Evolutionary conservation across 2,888 invertebrate genomes (phyloP), one percentile per base, ranked within the genome.

Genomic region (Tiphia femorata): DNA sequence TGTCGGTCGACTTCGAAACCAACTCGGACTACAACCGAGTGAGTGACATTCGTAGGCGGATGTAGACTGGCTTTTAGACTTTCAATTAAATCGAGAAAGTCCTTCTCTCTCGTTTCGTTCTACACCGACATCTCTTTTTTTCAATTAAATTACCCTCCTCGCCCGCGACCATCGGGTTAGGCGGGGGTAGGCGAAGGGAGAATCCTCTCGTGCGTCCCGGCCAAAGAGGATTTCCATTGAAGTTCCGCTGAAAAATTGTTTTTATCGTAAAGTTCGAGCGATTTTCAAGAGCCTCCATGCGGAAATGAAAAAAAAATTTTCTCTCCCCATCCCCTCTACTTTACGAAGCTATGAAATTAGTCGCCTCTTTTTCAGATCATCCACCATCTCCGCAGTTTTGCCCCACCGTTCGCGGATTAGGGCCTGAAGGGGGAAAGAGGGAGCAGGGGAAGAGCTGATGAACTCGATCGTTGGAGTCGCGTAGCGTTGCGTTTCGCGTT

Each of bases 21-120:
- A 12, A 23, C 2, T 2, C 27, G 41, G 42, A 37, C 30, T 35
- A 37, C 33, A 33, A 8, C 37, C 14, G 19, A 17, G 19, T 19
- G 38, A 38, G 17, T 38, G 19, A 44, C 33, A 33, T 42, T 35
- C 46, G 38, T 40, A 35, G 35, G 43, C 29, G 19, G 29, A 5
- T n/a, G n/a, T n/a, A 29, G 17, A 10, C 16, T 8, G 23, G 55
- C 59, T 64, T 67, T 62, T 54, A 49, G 53, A 51, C 64, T 63
- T 69, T 54, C 70, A 70, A 70, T 69, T 69, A 69, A 69, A 70
- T 53, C 55, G 61, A 53, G 58, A 64, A 59, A 58, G 43, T 46
- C 33, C 46, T 44, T 29, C 29, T 17, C 44, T 40, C 41, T 30
- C 23, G 5, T 1, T 38, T 19, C 10, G 21, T 19, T 10, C 19